Evolutionary conservation across 2,888 invertebrate genomes (phyloP).

Genomic region (Nesidiocoris tenuis): DNA sequence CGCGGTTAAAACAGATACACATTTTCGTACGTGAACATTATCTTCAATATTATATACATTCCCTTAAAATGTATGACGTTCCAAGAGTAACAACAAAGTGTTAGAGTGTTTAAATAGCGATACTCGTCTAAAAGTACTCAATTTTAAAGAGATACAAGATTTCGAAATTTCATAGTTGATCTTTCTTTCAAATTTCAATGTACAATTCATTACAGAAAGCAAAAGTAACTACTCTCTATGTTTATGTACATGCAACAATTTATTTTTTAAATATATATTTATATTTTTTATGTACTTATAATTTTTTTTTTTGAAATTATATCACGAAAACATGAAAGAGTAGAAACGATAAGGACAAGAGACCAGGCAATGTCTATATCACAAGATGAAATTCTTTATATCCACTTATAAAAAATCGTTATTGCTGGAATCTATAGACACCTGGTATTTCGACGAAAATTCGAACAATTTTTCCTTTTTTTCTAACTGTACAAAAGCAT

Average conservation of each 20-base stretch:
- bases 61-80: conserved; percentile 32
- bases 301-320: conserved; percentile 27
- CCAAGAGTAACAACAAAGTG: conserved; percentile 24
- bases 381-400: conserved; percentile 14
- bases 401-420: conserved; percentile 4
- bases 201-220: conserved; percentile 29
- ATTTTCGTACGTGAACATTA: conserved; percentile 20
- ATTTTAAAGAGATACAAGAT: conserved; percentile 26
- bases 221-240: conserved; percentile 30
- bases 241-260: not conserved
- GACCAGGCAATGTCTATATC: conserved; percentile 39
- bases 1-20: too few species aligned
- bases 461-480: not conserved
- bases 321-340: conserved; percentile 44
- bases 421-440: conserved; percentile 33
- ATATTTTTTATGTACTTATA: conserved; percentile 44
- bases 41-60: conserved; percentile 27
- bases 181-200: conserved; percentile 14
- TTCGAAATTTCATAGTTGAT: not conserved
- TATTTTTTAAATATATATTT: conserved; percentile 34
- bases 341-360: conserved; percentile 29
- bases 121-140: conserved; percentile 34
- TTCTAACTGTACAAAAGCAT: not conserved
- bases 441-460: conserved; percentile 17
- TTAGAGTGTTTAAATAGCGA: conserved; percentile 25